Base-by-base conservation (phyloP, 2,888 invertebrate genomes). In the Drosophila testacea region DNA sequence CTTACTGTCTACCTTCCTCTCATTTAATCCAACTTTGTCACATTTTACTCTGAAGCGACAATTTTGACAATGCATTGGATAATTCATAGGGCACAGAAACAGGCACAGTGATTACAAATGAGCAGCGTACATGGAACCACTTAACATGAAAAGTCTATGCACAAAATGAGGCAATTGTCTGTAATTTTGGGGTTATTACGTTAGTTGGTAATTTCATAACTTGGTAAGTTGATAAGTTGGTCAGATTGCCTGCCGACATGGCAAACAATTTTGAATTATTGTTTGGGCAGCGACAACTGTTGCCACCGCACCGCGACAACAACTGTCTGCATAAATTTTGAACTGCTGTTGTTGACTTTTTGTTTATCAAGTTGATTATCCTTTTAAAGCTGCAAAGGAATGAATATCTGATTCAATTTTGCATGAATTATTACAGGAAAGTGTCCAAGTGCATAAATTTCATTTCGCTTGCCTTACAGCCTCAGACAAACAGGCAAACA, bases 341-440 rank as follows among this genome's bases (percentile, higher is more conserved):
- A n/a, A 52, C 51, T 64, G 38, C 39, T 54, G 54, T 44, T 65
- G 27, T 34, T 46, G 57, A 57, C 39, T 65, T 67, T 46, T 56
- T 56, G 70, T 66, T 84, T 88, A 81, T 81, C 75, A 74, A 77
- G 82, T 89, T 88, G 88, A 88, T 88, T 88, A 89, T 89, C 83
- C 70, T 77, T 79, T 90, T 81, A 80, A 84, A 84, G 82, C 83
- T 88, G 83, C 81, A 80, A 64, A 73, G 78, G 70, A 73, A 80
- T 85, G 75, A 87, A 85, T 88, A 88, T 89, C 88, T 86, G 90
- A 89, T 89, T 89, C 88, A 83, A 88, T 88, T 88, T 88, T 74
- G 79, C 82, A 88, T 88, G 88, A 88, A 89, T 88, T 86, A 88
- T 89, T 83, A 73, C 82, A 75, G 70, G 71, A 75, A 79, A 89